Conservation (phyloP, 2,888 invertebrate species). For the Drosophila mercatorum region DNA sequence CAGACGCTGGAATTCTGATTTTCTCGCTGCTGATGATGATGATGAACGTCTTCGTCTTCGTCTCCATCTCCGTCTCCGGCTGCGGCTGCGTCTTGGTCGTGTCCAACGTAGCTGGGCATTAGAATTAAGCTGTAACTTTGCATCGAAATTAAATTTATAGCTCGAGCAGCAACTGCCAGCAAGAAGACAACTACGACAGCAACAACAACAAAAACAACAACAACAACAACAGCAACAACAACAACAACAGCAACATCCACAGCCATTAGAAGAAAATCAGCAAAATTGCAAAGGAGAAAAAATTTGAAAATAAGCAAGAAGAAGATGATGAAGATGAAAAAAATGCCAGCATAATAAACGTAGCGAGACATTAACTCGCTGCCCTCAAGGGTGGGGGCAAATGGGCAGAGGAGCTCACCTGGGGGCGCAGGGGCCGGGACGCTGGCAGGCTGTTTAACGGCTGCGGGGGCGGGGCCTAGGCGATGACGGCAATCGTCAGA, state of each 20-base stretch:
- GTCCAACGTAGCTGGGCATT: conserved; percentile 60
- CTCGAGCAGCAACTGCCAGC: conserved; percentile 41
- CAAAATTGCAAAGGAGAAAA: conserved; percentile 40
- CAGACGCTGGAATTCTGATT: conserved; percentile 64
- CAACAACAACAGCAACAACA: conserved; percentile 17
- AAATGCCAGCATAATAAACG: conserved; percentile 51
- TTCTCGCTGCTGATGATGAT: conserved; percentile 56
- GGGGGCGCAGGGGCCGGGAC: conserved; percentile 6
- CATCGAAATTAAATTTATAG: conserved; percentile 80
- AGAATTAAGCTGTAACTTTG: conserved; percentile 78
- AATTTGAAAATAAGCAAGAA: conserved; percentile 19
- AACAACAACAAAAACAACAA: conserved; percentile 12
- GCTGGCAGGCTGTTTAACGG: conserved; percentile 3
- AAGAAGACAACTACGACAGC: conserved; percentile 25
- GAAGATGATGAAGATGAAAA: conserved; percentile 7
- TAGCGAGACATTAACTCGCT: conserved; percentile 54
- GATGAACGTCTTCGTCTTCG: conserved; percentile 45
- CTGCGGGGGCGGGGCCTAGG: conserved; percentile 4
- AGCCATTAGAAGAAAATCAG: conserved; percentile 53
- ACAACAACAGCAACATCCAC: conserved; percentile 16
- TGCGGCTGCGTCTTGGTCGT: conserved; percentile 25
- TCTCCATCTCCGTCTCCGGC: conserved; percentile 1
- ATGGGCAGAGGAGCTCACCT: conserved; percentile 1
- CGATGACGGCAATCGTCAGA: conserved; percentile 55
- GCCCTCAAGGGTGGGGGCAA: conserved; percentile 6